Evolutionary conservation across 2,113 vertebrate genomes (phyloP).

Genomic region (Oryctolagus cuniculus): mOryCun1.1 NC_091441.1:73918501-73919000

Average conservation of each 20-base stretch:
- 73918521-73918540: constrained; percentile 49
- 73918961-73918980: not conserved
- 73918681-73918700: constrained; percentile 63
- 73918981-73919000: constrained; percentile 73
- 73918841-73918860: constrained; percentile 36
- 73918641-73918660: constrained; percentile 25
- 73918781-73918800: constrained; percentile 74
- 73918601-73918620: constrained; percentile 10
- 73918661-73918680: constrained; percentile 27
- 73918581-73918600: not conserved
- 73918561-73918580: constrained; percentile 49
- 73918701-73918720: constrained; percentile 56
- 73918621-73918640: constrained; percentile 36
- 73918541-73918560: constrained; percentile 21
- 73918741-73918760: constrained; percentile 10
- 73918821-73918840: constrained; percentile 43
- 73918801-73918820: constrained; percentile 60
- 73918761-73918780: constrained; percentile 69
- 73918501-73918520: constrained; percentile 43
- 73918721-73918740: constrained; percentile 72
- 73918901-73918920: constrained; percentile 45
- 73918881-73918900: constrained; percentile 55
- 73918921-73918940: constrained; percentile 43
- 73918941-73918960: constrained; percentile 2
- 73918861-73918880: constrained; percentile 17